Base-by-base conservation (phyloP, 2,113 vertebrate species). In the Elaphurus davidianus region DNA sequence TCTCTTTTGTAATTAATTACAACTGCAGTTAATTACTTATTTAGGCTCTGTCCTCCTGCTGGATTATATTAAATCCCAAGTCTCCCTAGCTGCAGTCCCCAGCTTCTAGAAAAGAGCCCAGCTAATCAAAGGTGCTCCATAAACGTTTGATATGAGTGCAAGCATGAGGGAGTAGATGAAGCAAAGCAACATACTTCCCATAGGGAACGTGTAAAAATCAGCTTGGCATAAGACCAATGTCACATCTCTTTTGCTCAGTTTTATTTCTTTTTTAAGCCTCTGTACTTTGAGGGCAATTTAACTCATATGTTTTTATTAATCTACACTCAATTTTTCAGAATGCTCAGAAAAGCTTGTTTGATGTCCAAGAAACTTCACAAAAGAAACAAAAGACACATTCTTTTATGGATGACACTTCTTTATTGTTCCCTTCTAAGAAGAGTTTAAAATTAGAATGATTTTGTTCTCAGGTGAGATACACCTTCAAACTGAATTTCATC, bases 21-120 rank as follows among this genome's bases (percentile, higher is more conserved):
- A 86, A 88, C 67, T 78, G 27, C 50, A 94, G 64, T 98, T 98
- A 98, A 97, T 97, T 98, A 98, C 95, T 98, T 88, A 97, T 86
- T 95, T 97, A 94, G 94, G 50, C 28, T 97, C 45, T 79, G 81
- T 97, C 88, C 87, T 97, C 87, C 88, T 95, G 62, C 23, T 57
- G 67, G 47, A 94, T 86, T 94, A 54, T 60, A 15, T 76, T 76
- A 96, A 94, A 96, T 95, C 90, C 97, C 97, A 88, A 4, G 82
- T 91, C 91, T 97, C 91, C 60, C 90, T 92, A 21, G 14, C 25
- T 87, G 52, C 6, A 67, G 74, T 97, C 81, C 36, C 94, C 55
- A 64, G 23, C 10, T 95, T 15, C 83, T 90, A 67, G 79, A 43
- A 92, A 60, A 95, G 64, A 79, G 81, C 7, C 74, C 85, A 36